A percentile compares a stretch with the other conserved stretches of the same genome.
Conservation (phyloP, 2,797 vertebrate species). For the Natrix natrix region DNA sequence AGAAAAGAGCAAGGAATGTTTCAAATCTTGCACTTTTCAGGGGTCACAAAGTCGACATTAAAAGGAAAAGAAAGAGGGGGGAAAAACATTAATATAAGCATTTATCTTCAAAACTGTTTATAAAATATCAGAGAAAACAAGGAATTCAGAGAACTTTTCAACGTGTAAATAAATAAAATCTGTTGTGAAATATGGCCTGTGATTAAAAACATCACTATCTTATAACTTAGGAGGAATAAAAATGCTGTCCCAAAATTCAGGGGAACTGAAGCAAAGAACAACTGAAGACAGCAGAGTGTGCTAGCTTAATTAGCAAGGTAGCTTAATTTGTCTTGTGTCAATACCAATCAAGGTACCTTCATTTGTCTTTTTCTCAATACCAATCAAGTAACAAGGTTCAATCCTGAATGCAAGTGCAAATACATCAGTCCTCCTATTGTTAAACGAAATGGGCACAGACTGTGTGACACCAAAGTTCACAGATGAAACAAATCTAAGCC, state of each 20-base stretch:
- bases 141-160: constrained; percentile 40
- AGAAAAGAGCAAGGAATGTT: constrained; percentile 37
- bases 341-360: background rate
- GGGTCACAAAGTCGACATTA: constrained; percentile 30
- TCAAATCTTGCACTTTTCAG: constrained; percentile 47
- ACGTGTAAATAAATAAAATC: constrained; percentile 62
- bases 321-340: background rate
- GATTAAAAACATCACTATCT: constrained; percentile 63
- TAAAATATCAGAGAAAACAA: constrained; percentile 40
- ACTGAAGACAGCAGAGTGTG: background rate
- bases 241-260: constrained; percentile 34
- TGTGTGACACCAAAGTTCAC: background rate
- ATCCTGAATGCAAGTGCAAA: constrained; percentile 19
- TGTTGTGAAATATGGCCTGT: constrained; percentile 55
- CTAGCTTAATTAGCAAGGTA: background rate
- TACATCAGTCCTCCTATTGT: background rate
- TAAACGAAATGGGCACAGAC: background rate
- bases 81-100: constrained; percentile 22
- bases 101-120: constrained; percentile 51
- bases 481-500: constrained; percentile 8
- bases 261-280: constrained; percentile 33
- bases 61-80: background rate
- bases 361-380: background rate
- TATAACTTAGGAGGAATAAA: constrained; percentile 38
- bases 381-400: background rate